Percentiles rank a stretch among this genome's conserved stretches.
These are phyloP conservation scores for Micronycteris hirsuta DNA, from an alignment of 2,113 vertebrate species.

Conservation along the genomic window DNA sequence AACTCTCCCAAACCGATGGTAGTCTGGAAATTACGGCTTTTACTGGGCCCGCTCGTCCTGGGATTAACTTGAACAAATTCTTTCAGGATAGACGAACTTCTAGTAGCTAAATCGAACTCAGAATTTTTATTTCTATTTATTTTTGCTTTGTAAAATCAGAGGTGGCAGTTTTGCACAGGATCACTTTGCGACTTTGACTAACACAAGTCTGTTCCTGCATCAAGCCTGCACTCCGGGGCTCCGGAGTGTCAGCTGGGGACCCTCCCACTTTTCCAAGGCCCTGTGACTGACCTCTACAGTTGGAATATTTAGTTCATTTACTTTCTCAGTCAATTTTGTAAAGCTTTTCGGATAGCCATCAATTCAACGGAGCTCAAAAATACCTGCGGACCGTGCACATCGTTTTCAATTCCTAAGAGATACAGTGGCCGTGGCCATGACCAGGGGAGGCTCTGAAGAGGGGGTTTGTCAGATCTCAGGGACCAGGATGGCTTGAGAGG, in stretches of 20 bases:
- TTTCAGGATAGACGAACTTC: constrained; percentile 46
- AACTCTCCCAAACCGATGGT: constrained; percentile 3
- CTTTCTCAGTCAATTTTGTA: background rate
- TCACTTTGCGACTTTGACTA: background rate
- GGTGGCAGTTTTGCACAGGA: background rate
- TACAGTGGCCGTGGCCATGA: background rate
- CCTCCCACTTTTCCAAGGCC: background rate
- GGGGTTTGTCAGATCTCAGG: background rate
- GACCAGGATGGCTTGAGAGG: too few species aligned
- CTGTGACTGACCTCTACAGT: background rate
- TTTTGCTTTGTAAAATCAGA: constrained; percentile 31
- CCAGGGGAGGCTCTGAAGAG: background rate
- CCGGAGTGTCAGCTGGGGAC: background rate
- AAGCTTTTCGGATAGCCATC: background rate
- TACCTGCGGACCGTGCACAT: background rate
- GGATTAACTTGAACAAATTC: constrained; percentile 49
- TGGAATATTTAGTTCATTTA: background rate
- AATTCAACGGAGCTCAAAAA: background rate
- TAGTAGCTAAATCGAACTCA: constrained; percentile 28
- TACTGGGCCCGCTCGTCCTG: background rate
- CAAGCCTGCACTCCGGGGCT: background rate
- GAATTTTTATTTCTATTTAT: background rate
- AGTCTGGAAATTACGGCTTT: constrained; percentile 49
- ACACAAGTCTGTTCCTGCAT: background rate
- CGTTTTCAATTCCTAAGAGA: background rate